phyloP scores from a whole-genome alignment of 2,888 invertebrate genomes.

The Zygothrica quintamaculata region DNA sequence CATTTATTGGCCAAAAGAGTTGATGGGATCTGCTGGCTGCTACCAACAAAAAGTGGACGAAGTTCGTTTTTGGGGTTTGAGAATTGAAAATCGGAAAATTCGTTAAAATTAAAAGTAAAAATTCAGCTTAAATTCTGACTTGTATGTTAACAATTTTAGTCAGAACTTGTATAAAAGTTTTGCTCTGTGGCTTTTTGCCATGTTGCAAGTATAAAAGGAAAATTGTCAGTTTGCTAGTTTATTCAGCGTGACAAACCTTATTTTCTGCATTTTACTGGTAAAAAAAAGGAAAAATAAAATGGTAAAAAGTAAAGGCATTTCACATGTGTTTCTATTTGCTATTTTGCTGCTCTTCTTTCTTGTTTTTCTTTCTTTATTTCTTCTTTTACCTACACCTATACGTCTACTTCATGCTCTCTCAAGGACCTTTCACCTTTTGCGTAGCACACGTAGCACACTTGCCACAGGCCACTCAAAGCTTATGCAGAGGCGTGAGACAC shows the following conservation, averaged over 20 bases:
- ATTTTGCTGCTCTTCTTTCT: too few relatives aligned
- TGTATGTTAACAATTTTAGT: not conserved
- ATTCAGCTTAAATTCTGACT: not conserved
- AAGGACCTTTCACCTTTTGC: conserved; percentile 57
- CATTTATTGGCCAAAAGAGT: conserved; percentile 12
- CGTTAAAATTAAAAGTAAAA: not conserved
- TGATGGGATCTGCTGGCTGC: too few relatives aligned
- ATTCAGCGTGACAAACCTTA: conserved; percentile 37
- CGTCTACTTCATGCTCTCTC: conserved; percentile 13
- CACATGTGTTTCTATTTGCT: conserved; percentile 6
- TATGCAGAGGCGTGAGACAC: conserved; percentile 16
- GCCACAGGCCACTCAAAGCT: conserved; percentile 58
- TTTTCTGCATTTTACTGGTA: conserved; percentile 30
- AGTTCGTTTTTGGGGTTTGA: conserved; percentile 26
- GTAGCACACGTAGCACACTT: conserved; percentile 34
- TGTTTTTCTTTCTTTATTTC: not conserved
- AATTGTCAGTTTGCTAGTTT: conserved; percentile 5
- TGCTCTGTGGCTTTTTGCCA: not conserved
- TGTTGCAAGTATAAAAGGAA: too few relatives aligned
- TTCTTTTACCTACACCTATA: too few relatives aligned
- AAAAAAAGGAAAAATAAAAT: too few relatives aligned
- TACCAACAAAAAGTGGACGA: conserved; percentile 3
- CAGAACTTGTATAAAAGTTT: too few relatives aligned
- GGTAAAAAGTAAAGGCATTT: too few relatives aligned
- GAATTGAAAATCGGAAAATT: conserved; percentile 2